Base-by-base conservation (phyloP, 2,113 vertebrate genomes). In the Anolis sagrei region DNA sequence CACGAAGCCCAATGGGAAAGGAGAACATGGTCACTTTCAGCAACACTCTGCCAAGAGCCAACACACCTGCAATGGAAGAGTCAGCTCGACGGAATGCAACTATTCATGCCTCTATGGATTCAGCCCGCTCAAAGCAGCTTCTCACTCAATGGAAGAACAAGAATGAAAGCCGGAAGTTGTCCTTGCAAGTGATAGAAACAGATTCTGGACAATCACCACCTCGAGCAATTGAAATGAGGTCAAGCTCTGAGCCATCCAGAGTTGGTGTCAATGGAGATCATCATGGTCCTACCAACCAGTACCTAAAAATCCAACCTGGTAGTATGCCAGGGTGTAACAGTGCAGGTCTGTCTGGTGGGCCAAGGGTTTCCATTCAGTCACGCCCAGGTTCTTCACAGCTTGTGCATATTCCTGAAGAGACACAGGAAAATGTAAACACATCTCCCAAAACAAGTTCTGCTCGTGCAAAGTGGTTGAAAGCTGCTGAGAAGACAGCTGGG, bases 11-110 rank as follows among this genome's bases (percentile, higher is more conserved):
- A 29, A 96, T 94, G 95, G 98, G 97, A 39, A 98, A 98, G 84
- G 98, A 99, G 92, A 99, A 98, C 85, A 98, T 99, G 98, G 96
- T 98, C 27, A 99, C 98, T 66, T 99, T 99, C 92, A 99, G 99
- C 93, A 98, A 99, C 90, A 99, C 99, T 13, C 95, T 99, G 88
- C 99, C 99, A 5, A 96, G 99, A 76, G 98, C 98, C 77, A 98
- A 98, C 93, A 98, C 97, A 0, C 96, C 98, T 0, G 97, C 97
- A 0, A 92, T 98, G 51, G 98, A 99, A 87, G 98, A 99, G 70
- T 96, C 97, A 0, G 96, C 97, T 9, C 93, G 98, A 51, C 97
- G 97, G 86, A 98, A 98, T 1, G 97, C 98, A 58, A 97, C 97
- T 73, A 98, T 99, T 91, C 98, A 99, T 0, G 97, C 98, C 7